phyloP scores from a whole-genome alignment of 2,888 invertebrate genomes.

The Lepidonotus clava region DNA sequence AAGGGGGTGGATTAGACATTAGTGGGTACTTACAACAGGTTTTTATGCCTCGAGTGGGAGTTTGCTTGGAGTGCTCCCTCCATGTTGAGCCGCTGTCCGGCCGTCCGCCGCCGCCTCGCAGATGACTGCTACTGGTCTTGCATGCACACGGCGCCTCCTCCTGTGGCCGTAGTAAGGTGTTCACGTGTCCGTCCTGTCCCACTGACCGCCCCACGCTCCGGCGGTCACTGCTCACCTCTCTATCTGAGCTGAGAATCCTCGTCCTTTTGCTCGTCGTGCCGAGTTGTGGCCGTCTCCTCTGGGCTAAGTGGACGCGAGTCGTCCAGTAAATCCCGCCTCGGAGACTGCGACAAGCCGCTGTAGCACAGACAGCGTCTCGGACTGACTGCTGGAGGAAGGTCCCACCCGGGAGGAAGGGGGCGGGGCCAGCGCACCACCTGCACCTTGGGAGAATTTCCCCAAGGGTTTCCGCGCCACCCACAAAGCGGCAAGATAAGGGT shows the following conservation, averaged over 20 bases:
- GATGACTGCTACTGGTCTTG: no score
- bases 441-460: conserved; percentile 17
- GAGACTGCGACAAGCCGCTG: neutral
- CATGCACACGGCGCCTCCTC: neutral
- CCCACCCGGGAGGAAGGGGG: neutral
- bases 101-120: neutral
- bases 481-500: conserved; percentile 1
- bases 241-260: neutral
- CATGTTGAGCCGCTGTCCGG: neutral
- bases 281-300: neutral
- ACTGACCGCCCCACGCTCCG: neutral
- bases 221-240: neutral
- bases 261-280: neutral
- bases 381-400: neutral
- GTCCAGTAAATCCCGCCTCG: conserved; percentile 33
- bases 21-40: neutral
- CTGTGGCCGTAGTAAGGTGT: neutral
- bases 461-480: neutral
- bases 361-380: neutral
- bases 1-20: no score
- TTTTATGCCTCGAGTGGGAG: neutral
- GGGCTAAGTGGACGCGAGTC: neutral
- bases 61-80: neutral
- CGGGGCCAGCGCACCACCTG: neutral
- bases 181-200: neutral